Conservation (phyloP, 2,113 vertebrate species). For the Promerops cafer region DNA sequence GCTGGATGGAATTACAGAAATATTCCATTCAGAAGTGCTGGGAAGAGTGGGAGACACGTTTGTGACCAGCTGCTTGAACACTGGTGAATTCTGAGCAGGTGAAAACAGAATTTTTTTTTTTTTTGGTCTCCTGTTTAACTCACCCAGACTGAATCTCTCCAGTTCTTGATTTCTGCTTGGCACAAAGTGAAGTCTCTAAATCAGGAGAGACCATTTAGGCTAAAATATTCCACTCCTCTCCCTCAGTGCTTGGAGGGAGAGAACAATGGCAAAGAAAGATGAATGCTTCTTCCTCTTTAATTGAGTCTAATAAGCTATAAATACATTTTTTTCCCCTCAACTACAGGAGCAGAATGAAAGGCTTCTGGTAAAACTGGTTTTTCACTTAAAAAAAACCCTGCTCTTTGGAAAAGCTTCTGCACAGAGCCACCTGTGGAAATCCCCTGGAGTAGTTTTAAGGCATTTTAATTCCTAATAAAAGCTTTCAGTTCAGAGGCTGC, state of each 20-base stretch:
- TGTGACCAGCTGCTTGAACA: background rate
- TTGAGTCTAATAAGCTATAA: background rate
- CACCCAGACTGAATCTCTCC: background rate
- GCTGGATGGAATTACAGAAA: background rate
- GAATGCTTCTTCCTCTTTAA: background rate
- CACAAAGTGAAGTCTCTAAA: background rate
- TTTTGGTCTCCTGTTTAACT: background rate
- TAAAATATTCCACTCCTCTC: background rate
- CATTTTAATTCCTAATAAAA: background rate
- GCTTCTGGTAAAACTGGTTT: background rate
- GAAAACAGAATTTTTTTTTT: background rate
- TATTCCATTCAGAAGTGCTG: rapidly evolving
- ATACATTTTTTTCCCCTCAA: background rate
- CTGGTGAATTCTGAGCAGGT: background rate
- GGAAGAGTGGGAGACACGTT: background rate
- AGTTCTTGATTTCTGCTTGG: background rate
- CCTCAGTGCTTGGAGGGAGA: background rate
- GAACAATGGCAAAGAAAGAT: background rate
- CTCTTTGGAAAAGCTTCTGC: background rate
- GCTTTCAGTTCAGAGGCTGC: background rate
- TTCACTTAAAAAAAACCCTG: background rate
- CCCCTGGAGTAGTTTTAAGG: background rate
- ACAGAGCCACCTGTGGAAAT: background rate
- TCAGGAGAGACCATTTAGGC: background rate
- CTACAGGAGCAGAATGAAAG: background rate